Percentiles rank a stretch among this genome's conserved stretches.
phyloP scores from a whole-genome alignment of 1,140 invertebrate genomes.

The Hylaeus anthracinus region DNA sequence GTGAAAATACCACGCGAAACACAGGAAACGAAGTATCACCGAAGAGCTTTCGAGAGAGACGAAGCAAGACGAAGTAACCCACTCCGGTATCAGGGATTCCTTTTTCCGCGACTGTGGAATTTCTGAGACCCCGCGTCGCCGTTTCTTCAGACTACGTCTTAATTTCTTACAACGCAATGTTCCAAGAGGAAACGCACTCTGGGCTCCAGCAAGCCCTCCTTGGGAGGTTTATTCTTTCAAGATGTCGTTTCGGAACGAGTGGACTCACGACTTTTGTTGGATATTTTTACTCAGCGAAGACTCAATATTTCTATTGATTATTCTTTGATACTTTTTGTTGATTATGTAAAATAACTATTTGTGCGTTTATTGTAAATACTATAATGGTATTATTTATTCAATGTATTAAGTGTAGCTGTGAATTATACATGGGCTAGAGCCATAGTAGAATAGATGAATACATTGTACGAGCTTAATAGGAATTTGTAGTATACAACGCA shows the following conservation, averaged over 20 bases:
- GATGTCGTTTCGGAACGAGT: not conserved
- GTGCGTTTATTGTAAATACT: no score
- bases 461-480: no score
- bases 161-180: conserved; percentile 50
- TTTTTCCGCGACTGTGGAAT: conserved; percentile 46
- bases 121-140: conserved; percentile 12
- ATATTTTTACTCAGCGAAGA: conserved; percentile 14
- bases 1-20: conserved; percentile 30
- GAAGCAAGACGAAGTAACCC: conserved; percentile 10
- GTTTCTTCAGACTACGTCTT: conserved; percentile 23
- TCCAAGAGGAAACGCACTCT: conserved; percentile 21
- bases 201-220: not conserved
- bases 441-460: no score
- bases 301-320: no score
- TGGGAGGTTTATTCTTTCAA: conserved; percentile 26
- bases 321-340: no score
- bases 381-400: no score
- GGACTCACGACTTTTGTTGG: not conserved
- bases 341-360: no score
- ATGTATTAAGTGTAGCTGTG: no score
- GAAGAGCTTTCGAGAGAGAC: conserved; percentile 36
- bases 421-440: no score
- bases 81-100: conserved; percentile 57
- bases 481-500: no score
- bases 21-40: conserved; percentile 42